These are phyloP conservation scores for Cuniculus paca DNA, from an alignment of 2,797 vertebrate species.

Conservation along the genomic window DNA sequence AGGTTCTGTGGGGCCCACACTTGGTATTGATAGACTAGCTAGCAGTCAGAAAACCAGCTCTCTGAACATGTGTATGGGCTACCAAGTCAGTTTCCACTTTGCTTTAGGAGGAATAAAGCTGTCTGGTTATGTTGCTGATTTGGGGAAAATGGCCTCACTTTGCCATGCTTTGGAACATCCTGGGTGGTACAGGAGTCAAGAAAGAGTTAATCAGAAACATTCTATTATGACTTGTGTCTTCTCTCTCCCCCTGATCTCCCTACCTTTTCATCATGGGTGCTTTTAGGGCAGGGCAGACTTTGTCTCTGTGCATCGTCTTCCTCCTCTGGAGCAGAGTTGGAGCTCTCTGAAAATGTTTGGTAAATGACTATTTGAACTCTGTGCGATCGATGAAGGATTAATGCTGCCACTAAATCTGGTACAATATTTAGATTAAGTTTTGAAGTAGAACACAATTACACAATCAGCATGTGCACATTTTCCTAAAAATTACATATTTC, in stretches of 20 bases:
- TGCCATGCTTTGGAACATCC: not conserved
- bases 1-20: not conserved
- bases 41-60: not conserved
- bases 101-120: slow-evolving; percentile 26
- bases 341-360: not conserved
- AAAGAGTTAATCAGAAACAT: not conserved
- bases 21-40: not conserved
- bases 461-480: not conserved
- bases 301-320: not conserved
- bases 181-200: not conserved
- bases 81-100: slow-evolving; percentile 23
- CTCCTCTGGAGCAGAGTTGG: not conserved
- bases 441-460: not conserved
- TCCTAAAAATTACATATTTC: not conserved
- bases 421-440: slow-evolving; percentile 7
- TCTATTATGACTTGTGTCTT: not conserved
- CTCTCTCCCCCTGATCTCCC: not conserved
- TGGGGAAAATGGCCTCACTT: not conserved
- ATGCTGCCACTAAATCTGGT: not conserved
- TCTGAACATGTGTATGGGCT: not conserved
- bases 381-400: not conserved
- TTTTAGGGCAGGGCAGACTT: not conserved
- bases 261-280: not conserved
- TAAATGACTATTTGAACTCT: not conserved
- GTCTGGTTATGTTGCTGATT: not conserved